A percentile compares a stretch with the other conserved stretches of the same genome.
phyloP scores from a whole-genome alignment of 2,888 invertebrate genomes.

The Phania funesta region DNA sequence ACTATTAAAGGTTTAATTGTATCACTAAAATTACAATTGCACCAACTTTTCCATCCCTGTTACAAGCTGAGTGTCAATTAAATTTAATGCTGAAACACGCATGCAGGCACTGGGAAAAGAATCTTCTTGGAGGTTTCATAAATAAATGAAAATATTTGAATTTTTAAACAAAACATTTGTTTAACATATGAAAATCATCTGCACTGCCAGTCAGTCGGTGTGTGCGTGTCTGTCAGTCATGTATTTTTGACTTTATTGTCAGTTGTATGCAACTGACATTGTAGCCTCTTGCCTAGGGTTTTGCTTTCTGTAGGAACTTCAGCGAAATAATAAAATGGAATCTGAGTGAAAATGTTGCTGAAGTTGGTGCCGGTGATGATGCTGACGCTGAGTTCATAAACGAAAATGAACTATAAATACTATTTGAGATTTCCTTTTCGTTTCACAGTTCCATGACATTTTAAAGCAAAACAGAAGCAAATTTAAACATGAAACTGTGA shows the following conservation, averaged over 20 bases:
- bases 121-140: constrained; percentile 19
- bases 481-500: neutral
- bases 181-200: constrained; percentile 41
- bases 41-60: no score
- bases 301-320: neutral
- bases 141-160: constrained; percentile 14
- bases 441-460: constrained; percentile 2
- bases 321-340: constrained; percentile 5
- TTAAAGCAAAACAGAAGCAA: constrained; percentile 3
- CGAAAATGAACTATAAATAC: constrained; percentile 24
- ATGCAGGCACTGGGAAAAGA: no score
- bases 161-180: constrained; percentile 38
- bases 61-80: no score
- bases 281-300: neutral
- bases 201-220: neutral
- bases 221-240: no score
- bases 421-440: neutral
- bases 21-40: no score
- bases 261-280: neutral
- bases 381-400: constrained; percentile 2
- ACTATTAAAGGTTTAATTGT: no score
- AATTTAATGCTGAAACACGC: no score
- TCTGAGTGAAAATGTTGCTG: neutral
- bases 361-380: neutral
- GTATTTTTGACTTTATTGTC: neutral